Evolutionary conservation across 2,888 invertebrate species (phyloP), one percentile per base, ranked within the genome.

Genomic region (Polylopha cassiicola): DNA sequence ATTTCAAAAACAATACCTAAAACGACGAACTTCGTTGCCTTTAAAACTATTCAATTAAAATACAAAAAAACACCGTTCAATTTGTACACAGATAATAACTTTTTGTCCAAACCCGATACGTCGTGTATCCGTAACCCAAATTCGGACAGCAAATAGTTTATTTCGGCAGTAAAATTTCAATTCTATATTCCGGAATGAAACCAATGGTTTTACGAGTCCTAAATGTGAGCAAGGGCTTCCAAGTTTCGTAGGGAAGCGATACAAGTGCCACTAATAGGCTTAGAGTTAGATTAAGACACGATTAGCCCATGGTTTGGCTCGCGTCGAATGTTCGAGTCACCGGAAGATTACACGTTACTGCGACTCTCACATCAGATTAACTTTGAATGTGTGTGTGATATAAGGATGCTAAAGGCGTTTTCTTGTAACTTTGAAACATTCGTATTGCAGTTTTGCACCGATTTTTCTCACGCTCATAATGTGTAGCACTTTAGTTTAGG

Each of bases 211-310:
- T 81, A 81, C 77, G 79, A 75, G 54, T 58, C 59, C 53, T 52
- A 73, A 78, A 74, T 73, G 73, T 71, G 70, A 69, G 73, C 62
- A 72, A 81, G 74, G 81, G 82, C 82, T 84, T 85, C 84, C 65
- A 84, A 85, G 82, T 84, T 84, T 84, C 73, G 81, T 72, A 73
- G 75, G 74, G 82, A 84, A 84, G 81, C 81, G 65, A 73, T 84
- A 81, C 78, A 76, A 85, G 73, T 81, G 82, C 74, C 69, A 70
- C 61, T 84, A 84, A 85, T 82, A 84, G 81, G 81, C 82, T 85
- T 84, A 80, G 79, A 70, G 69, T 56, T 65, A 79, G 84, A 85
- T 85, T 82, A 85, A 77, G 76, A 66, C 72, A 65, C 74, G 82
- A 84, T 85, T 84, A 84, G 80, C 73, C 66, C 65, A 61, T 60